Conservation (phyloP, 1,140 invertebrate genomes). For the Nixonia krombeini region DNA sequence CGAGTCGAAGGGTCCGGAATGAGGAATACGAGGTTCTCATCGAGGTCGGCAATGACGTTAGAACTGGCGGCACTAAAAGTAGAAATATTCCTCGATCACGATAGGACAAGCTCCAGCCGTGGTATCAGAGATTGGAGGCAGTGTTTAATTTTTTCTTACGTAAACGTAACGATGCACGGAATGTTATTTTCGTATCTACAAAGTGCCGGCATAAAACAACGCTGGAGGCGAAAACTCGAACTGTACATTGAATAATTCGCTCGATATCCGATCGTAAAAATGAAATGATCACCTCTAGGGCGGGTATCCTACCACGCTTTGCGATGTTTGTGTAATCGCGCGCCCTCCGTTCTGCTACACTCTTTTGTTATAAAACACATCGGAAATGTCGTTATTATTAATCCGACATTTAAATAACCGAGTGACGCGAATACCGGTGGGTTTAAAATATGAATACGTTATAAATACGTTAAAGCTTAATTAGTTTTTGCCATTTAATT, state of each 20-base stretch:
- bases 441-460: too few species aligned
- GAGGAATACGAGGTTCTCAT: slow-evolving; percentile 24
- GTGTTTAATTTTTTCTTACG: slow-evolving; percentile 42
- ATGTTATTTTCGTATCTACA: slow-evolving; percentile 40
- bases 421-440: too few species aligned
- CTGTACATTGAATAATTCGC: slow-evolving; percentile 32
- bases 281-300: slow-evolving; percentile 2
- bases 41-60: slow-evolving; percentile 43
- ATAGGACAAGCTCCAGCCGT: slow-evolving; percentile 32
- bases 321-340: background rate
- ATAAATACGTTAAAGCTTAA: too few species aligned
- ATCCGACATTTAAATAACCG: too few species aligned
- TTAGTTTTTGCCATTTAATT: too few species aligned
- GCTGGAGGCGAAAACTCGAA: slow-evolving; percentile 12
- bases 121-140: slow-evolving; percentile 17
- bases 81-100: slow-evolving; percentile 32
- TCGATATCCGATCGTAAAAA: slow-evolving; percentile 27
- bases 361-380: slow-evolving; percentile 5
- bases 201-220: slow-evolving; percentile 15
- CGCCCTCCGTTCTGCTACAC: background rate
- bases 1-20: slow-evolving; percentile 26
- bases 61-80: slow-evolving; percentile 35
- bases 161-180: slow-evolving; percentile 31
- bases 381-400: too few species aligned
- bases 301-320: slow-evolving; percentile 4